Conservation (phyloP, 1,140 invertebrate species). For the Philotrypesis tridentata region DNA sequence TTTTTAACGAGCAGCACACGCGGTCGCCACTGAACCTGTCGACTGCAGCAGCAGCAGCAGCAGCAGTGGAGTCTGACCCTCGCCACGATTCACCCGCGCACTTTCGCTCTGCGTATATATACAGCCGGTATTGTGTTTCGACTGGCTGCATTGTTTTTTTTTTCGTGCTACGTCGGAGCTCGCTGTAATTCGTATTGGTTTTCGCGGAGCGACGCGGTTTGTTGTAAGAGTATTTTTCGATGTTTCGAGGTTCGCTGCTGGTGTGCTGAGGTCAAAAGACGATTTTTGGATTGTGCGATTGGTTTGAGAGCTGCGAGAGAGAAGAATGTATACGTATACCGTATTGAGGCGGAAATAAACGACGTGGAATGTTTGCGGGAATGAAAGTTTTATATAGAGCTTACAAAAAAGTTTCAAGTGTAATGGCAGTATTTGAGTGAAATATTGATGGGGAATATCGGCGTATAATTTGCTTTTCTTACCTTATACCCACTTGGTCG, state of each 20-base stretch:
- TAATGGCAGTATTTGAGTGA: no score
- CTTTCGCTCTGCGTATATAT: background rate
- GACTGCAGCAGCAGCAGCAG: conserved; percentile 50
- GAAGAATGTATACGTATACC: no score
- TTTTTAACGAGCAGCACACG: conserved; percentile 65
- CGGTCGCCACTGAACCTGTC: conserved; percentile 64
- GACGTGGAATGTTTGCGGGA: no score
- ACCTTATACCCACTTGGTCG: background rate
- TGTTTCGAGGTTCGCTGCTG: background rate
- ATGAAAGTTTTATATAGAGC: no score
- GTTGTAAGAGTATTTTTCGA: background rate
- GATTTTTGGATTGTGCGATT: background rate
- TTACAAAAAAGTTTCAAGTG: no score
- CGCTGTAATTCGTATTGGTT: background rate
- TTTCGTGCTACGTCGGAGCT: background rate
- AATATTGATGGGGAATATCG: no score
- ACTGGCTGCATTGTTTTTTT: background rate
- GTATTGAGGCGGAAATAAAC: no score
- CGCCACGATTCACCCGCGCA: conserved; percentile 41
- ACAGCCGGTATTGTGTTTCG: background rate
- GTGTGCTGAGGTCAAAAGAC: background rate
- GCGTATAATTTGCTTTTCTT: background rate
- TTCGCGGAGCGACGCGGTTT: background rate
- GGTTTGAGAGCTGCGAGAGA: background rate
- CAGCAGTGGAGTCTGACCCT: conserved; percentile 33